Conservation (phyloP, 2,797 vertebrate species). For the Rhynchotus rufescens region DNA sequence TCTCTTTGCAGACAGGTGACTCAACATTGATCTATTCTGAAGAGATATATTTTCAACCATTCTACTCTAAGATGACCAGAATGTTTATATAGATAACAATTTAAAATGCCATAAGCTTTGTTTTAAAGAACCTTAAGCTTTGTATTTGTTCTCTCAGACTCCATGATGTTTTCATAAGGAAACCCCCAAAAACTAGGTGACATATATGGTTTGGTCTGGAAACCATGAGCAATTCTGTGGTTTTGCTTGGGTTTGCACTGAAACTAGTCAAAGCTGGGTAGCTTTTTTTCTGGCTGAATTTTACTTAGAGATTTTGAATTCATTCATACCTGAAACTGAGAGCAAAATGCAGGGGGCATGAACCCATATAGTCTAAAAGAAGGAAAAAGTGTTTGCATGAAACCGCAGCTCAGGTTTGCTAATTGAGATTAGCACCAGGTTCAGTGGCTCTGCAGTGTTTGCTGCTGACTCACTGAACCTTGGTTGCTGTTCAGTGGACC, state of each 20-base stretch:
- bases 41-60: neutral
- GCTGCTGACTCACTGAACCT: neutral
- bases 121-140: neutral
- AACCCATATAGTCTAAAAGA: constrained; percentile 24
- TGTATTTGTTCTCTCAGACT: neutral
- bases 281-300: constrained; percentile 1
- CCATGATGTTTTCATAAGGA: constrained; percentile 6
- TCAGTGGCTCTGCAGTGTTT: neutral
- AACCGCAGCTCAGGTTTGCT: constrained; percentile 42
- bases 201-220: constrained; percentile 41
- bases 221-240: constrained; percentile 64
- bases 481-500: neutral
- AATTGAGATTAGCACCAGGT: neutral
- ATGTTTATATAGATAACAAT: neutral
- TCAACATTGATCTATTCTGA: neutral
- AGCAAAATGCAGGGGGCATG: constrained; percentile 41
- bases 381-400: constrained; percentile 33
- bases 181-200: neutral
- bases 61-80: neutral
- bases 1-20: neutral
- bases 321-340: constrained; percentile 62
- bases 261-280: constrained; percentile 5
- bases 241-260: constrained; percentile 53
- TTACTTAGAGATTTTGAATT: constrained; percentile 9
- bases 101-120: neutral